phyloP scores from a whole-genome alignment of 2,888 invertebrate species.

The Bedellia somnulentella region DNA sequence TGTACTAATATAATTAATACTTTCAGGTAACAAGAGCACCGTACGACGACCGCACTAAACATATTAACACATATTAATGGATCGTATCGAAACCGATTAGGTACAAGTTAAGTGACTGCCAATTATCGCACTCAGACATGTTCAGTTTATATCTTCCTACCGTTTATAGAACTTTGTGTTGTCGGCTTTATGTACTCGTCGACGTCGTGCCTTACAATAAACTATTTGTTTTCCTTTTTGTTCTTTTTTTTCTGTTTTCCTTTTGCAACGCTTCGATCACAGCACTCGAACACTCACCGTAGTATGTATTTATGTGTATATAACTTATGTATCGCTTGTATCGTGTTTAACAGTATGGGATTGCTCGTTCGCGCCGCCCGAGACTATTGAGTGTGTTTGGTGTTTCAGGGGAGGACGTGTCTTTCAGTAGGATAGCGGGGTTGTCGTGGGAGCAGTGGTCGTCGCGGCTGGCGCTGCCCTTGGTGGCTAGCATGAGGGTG shows the following conservation, averaged over 20 bases:
- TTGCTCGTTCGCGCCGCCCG: constrained; percentile 16
- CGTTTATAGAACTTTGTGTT: too few relatives aligned
- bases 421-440: constrained; percentile 70
- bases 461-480: constrained; percentile 72
- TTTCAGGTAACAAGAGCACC: constrained; percentile 58
- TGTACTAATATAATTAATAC: constrained; percentile 59
- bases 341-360: constrained; percentile 37
- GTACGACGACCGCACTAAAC: constrained; percentile 53
- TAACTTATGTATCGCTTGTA: constrained; percentile 42
- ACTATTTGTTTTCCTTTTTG: constrained; percentile 39
- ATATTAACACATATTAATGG: too few relatives aligned
- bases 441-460: constrained; percentile 76
- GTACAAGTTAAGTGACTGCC: too few relatives aligned
- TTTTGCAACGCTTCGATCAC: constrained; percentile 55
- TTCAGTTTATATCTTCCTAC: too few relatives aligned
- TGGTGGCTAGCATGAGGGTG: constrained; percentile 63
- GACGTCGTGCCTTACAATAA: too few relatives aligned
- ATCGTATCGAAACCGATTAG: too few relatives aligned
- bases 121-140: too few relatives aligned
- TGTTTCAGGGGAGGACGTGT: constrained; percentile 66
- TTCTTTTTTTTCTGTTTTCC: constrained; percentile 44
- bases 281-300: constrained; percentile 44
- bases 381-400: constrained; percentile 15
- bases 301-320: constrained; percentile 26
- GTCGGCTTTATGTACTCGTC: too few relatives aligned